Evolutionary conservation across 2,113 vertebrate species (phyloP).

Genomic region (Hydropotes inermis): DNA sequence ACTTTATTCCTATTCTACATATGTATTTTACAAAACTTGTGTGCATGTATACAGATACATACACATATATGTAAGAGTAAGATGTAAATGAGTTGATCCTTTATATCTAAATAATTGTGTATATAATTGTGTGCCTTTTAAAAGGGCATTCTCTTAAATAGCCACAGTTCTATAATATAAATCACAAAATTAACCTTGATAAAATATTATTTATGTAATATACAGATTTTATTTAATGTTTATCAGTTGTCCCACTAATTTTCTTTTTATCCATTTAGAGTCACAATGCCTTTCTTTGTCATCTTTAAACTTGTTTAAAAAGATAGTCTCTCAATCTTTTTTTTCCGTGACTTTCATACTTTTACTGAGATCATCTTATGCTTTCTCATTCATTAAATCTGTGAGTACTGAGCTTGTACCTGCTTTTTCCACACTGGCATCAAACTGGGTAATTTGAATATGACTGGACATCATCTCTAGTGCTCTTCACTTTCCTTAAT

Average conservation of each 20-base stretch:
- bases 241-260: fast-evolving
- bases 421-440: not conserved
- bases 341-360: not conserved
- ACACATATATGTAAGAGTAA: not conserved
- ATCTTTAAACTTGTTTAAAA: not conserved
- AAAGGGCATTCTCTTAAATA: not conserved
- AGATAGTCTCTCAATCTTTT: not conserved
- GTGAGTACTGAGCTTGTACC: not conserved
- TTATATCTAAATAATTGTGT: not conserved
- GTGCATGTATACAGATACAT: not conserved
- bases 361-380: not conserved
- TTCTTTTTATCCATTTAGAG: fast-evolving
- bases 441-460: not conserved
- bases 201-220: not conserved
- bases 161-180: not conserved
- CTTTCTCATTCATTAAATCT: not conserved
- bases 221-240: not conserved
- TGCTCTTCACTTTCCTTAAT: not conserved
- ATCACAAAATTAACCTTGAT: not conserved
- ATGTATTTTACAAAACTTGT: not conserved
- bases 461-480: not conserved
- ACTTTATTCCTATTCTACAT: not conserved
- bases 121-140: not conserved
- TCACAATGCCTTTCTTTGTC: not conserved
- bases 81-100: not conserved